Conservation (phyloP, 2,888 invertebrate species). For the Mesoligia furuncula region DNA sequence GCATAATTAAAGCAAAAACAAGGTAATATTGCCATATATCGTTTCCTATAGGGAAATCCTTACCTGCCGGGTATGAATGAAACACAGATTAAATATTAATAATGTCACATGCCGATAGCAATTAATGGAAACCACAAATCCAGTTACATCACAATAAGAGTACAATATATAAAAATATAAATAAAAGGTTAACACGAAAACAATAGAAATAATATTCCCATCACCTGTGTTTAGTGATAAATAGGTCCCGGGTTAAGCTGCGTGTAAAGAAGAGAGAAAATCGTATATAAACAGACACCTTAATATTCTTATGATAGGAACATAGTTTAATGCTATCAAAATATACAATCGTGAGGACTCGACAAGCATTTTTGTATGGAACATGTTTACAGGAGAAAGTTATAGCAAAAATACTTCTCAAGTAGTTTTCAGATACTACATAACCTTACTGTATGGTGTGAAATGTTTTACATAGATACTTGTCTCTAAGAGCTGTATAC, state of each 20-base stretch:
- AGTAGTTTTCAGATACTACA: constrained; percentile 52
- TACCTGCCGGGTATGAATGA: constrained; percentile 21
- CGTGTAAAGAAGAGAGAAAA: constrained; percentile 90
- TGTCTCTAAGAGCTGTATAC: not conserved
- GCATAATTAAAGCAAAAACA: not conserved
- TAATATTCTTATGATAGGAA: constrained; percentile 65
- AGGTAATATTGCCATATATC: not conserved
- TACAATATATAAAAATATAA: constrained; percentile 45
- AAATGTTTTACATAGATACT: not conserved
- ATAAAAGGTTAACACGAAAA: constrained; percentile 71
- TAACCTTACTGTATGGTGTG: constrained; percentile 55
- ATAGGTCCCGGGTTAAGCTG: constrained; percentile 91
- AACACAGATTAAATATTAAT: constrained; percentile 47
- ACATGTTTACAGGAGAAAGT: not conserved
- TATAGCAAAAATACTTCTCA: constrained; percentile 53
- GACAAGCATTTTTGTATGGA: constrained; percentile 42
- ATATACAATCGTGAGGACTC: constrained; percentile 45
- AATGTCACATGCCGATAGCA: constrained; percentile 54
- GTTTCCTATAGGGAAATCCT: not conserved
- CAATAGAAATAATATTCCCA: constrained; percentile 85
- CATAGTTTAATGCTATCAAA: constrained; percentile 66
- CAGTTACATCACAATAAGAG: constrained; percentile 57
- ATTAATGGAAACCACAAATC: constrained; percentile 60
- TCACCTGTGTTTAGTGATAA: constrained; percentile 91
- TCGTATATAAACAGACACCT: constrained; percentile 82